phyloP scores from a whole-genome alignment of 2,797 vertebrate genomes.

The Microcaecilia unicolor region DNA sequence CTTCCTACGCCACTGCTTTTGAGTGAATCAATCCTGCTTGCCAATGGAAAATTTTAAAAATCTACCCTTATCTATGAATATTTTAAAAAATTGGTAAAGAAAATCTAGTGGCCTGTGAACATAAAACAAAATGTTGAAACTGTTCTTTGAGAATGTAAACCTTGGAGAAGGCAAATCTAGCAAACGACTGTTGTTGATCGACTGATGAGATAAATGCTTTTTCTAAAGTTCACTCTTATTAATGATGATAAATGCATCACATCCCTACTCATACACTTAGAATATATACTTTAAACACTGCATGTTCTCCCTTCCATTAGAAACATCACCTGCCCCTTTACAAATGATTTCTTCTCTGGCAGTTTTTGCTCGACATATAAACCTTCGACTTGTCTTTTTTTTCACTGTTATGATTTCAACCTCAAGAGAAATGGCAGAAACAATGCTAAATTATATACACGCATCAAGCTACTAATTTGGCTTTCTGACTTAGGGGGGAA shows the following conservation, averaged over 20 bases:
- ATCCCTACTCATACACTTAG: background rate
- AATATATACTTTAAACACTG: background rate
- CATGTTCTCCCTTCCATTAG: background rate
- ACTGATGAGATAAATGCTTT: slow-evolving; percentile 6
- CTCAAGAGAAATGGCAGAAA: background rate
- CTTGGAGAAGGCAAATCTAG: no score
- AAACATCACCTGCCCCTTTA: background rate
- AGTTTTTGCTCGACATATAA: background rate
- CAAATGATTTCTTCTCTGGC: background rate
- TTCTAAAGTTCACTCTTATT: background rate
- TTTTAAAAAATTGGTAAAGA: no score
- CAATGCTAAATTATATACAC: background rate
- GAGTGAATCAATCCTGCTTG: no score
- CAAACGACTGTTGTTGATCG: no score
- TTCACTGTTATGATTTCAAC: background rate
- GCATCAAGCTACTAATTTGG: no score
- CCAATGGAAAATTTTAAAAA: no score
- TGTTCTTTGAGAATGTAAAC: no score
- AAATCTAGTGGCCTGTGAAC: no score
- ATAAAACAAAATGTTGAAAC: no score
- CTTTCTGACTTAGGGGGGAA: no score
- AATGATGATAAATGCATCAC: background rate
- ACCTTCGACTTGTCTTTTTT: background rate
- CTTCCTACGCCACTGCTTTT: no score
- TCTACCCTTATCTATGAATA: no score